Percentiles rank a stretch among this genome's conserved stretches.
Conservation (phyloP, 1,140 invertebrate species). For the Hycleus cichorii region DNA sequence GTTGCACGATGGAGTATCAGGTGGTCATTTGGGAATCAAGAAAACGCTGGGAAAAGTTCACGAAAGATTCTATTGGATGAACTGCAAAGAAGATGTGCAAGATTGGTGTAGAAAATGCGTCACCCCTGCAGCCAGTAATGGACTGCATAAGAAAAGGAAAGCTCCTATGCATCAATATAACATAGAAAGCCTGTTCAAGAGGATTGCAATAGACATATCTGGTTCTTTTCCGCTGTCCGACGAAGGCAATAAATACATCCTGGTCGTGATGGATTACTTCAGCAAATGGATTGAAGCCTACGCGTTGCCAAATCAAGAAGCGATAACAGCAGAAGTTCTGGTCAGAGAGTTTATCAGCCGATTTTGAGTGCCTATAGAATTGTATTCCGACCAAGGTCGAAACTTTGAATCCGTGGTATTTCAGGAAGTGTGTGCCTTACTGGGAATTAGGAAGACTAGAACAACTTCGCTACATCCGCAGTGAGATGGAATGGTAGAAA, state of each 20-base stretch:
- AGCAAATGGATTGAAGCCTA: conserved; percentile 39
- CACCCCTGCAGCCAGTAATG: too few relatives aligned
- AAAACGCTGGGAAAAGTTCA: too few relatives aligned
- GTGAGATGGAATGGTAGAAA: conserved; percentile 41
- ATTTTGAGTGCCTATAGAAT: conserved; percentile 35
- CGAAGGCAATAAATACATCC: conserved; percentile 33
- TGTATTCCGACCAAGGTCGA: conserved; percentile 36
- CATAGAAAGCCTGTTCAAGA: conserved; percentile 11
- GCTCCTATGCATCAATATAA: too few relatives aligned
- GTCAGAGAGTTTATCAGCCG: conserved; percentile 33
- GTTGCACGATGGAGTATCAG: too few relatives aligned
- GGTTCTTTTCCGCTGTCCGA: conserved; percentile 12
- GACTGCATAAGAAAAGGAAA: too few relatives aligned
- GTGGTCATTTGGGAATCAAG: too few relatives aligned
- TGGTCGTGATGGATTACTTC: conserved; percentile 40
- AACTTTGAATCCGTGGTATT: conserved; percentile 9
- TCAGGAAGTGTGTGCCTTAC: conserved; percentile 2
- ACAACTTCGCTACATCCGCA: conserved; percentile 37
- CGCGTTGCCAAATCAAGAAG: conserved; percentile 38
- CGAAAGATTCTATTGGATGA: too few relatives aligned
- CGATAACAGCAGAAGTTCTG: conserved; percentile 34
- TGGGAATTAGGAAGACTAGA: conserved; percentile 29
- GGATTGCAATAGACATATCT: conserved; percentile 21
- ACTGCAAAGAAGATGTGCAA: too few relatives aligned
- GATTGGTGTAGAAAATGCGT: too few relatives aligned